Base-by-base conservation (phyloP, 2,113 vertebrate species). In the Bombycilla garrulus region DNA sequence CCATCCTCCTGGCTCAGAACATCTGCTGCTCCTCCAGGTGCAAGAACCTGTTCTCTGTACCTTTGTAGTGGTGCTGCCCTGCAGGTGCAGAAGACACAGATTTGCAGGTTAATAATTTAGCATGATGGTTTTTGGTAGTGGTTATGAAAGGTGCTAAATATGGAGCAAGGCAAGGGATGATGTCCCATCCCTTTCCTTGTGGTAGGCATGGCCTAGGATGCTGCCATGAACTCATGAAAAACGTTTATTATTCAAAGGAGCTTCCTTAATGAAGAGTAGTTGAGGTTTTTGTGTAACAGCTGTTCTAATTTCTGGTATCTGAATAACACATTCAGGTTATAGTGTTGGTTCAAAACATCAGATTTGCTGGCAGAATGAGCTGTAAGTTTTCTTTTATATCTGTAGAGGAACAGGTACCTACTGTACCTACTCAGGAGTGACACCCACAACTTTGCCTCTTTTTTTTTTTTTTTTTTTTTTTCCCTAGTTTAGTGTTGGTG, bases 131-230 rank as follows among this genome's bases (percentile, higher is more conserved):
- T 87, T 73, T 54, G 35, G 81, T 62, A 58, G 40, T 26, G 10
- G 50, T 95, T 71, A 73, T 0, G 7, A 93, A 95, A 90, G 62
- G 35, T 47, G 35, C 45, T 85, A 73, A 90, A 77, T 80, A 80
- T 57, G 82, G 87, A 80, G 19, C 19, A 5, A 54, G n/a, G 13
- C 1, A 2, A 53, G n/a, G 62, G 65, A 18, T 71, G 60, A 20
- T 0, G 0, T 74, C 51, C 33, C 0, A 0, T 74, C 51, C 33
- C 33, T 82, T 50, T 64, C 47, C 45, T 58, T 82, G 50, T 56
- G 40, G 28, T 31, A 29, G 21, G 8, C 12, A 8, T 26, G 26
- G 36, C 40, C 17, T 20, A 69, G 54, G 64, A 8, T 53, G 73
- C 73, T 82, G 58, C 54, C 29, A 15, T 19, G 15, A 69, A 29